These are phyloP conservation scores for Calyptomena viridis DNA, from an alignment of 2,113 vertebrate species.

Conservation along the genomic window DNA sequence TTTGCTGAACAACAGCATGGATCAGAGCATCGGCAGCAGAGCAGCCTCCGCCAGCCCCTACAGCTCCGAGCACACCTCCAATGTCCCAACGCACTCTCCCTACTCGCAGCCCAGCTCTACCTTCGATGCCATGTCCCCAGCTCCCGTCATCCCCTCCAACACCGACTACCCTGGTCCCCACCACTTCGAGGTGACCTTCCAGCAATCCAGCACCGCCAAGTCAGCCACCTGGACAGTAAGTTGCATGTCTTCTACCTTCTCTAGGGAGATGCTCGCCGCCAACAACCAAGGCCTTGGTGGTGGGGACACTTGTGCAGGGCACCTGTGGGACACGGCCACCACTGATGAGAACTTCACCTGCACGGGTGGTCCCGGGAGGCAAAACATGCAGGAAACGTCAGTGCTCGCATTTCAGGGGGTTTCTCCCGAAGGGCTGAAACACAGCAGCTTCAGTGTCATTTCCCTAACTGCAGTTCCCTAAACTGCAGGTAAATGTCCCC, in stretches of 20 bases:
- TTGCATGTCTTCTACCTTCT: background rate
- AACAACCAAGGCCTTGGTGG: accelerated
- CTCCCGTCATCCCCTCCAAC: constrained; percentile 97
- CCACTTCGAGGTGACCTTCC: constrained; percentile 97
- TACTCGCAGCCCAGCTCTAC: constrained; percentile 99
- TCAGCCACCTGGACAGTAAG: constrained; percentile 99
- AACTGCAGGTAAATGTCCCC: background rate
- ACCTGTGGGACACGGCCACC: background rate
- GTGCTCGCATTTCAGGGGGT: background rate
- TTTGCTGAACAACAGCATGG: constrained; percentile 98
- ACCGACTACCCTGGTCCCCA: constrained; percentile 96
- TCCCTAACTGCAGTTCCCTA: background rate
- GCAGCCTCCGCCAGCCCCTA: constrained; percentile 93
- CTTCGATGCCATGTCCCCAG: constrained; percentile 96
- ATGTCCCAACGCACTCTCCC: constrained; percentile 93
- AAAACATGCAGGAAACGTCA: background rate
- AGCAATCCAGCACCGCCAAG: constrained; percentile 98
- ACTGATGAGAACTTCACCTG: background rate
- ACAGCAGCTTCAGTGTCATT: accelerated
- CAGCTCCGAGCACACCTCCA: constrained; percentile 91
- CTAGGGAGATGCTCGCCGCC: background rate
- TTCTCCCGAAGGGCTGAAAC: background rate
- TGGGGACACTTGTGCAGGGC: background rate
- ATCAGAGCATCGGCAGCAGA: constrained; percentile 90
- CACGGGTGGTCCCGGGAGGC: background rate